phyloP scores from a whole-genome alignment of 2,888 invertebrate genomes.

The Cacoxenus indagator region DNA sequence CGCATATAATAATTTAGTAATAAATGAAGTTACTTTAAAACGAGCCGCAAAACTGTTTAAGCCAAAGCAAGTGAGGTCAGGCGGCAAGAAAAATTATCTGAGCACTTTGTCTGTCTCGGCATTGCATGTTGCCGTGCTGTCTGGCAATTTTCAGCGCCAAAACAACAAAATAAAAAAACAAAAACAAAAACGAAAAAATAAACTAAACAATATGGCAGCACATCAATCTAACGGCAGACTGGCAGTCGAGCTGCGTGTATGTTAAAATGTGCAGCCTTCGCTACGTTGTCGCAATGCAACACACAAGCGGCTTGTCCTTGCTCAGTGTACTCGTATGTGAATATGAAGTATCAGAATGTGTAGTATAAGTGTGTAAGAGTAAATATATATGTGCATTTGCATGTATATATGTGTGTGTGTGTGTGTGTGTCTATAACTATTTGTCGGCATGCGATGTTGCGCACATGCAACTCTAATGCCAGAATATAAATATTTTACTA shows the following conservation, averaged over 20 bases:
- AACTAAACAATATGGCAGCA: neutral
- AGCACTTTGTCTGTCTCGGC: conserved; percentile 39
- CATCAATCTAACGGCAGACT: neutral
- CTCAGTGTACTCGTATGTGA: neutral
- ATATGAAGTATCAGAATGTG: too few relatives aligned
- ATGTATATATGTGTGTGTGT: conserved; percentile 5
- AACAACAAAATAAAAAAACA: neutral
- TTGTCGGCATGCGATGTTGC: conserved; percentile 30
- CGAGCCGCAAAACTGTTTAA: too few relatives aligned
- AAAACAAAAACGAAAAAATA: neutral
- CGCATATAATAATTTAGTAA: too few relatives aligned
- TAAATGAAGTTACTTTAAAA: too few relatives aligned
- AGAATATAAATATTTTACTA: neutral
- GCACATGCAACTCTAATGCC: conserved; percentile 45
- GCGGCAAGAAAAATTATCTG: conserved; percentile 5
- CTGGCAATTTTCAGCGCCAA: conserved; percentile 43
- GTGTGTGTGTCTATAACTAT: conserved; percentile 23
- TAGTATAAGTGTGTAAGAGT: too few relatives aligned
- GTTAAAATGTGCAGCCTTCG: too few relatives aligned
- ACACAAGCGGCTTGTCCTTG: neutral
- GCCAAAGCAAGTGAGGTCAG: too few relatives aligned
- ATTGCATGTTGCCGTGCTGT: conserved; percentile 61
- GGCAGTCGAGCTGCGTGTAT: conserved; percentile 21
- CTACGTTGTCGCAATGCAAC: neutral
- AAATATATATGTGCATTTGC: neutral